Conservation (phyloP, 2,113 vertebrate genomes). For the cattle (Bos taurus) region ARS-UCD2.0 NC_037330.1:14808001-14808500, state of each 20-base stretch:
- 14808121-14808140: neutral
- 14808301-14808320: neutral
- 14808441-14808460: neutral
- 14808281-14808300: neutral
- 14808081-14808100: neutral
- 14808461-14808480: neutral
- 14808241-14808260: neutral
- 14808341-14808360: neutral
- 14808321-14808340: neutral
- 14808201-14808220: neutral
- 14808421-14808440: accelerated
- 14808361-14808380: neutral
- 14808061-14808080: neutral
- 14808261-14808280: neutral
- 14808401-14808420: neutral
- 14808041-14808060: neutral
- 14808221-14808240: neutral
- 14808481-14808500: neutral
- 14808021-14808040: neutral
- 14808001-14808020: neutral
- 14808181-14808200: neutral
- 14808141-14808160: neutral
- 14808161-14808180: neutral
- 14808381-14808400: neutral
- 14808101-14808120: neutral